Evolutionary conservation across 2,113 vertebrate species (phyloP), one percentile per base, ranked within the genome.

Genomic region (Plestiodon gilberti): DNA sequence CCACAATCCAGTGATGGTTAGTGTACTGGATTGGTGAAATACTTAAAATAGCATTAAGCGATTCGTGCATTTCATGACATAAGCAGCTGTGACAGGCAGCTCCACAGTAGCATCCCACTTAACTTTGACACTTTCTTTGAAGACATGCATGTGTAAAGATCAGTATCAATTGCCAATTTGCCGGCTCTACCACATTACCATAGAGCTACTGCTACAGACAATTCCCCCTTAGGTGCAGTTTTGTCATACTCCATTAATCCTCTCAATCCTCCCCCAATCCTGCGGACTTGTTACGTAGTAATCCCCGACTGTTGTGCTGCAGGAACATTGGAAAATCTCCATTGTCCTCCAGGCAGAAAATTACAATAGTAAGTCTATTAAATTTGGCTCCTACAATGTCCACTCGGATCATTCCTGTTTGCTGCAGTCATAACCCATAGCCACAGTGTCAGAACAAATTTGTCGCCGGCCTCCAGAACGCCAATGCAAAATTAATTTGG

Each of bases 211-310:
- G 93, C 95, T 95, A 96, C 90, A 95, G 95, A 97, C 95, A 94
- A 96, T 94, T 87, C 62, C 94, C 97, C 97, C 95, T 96, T 93
- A 97, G 97, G 95, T 96, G 89, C 94, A 96, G 97, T 97, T 96
- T 96, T 97, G 97, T 97, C 97, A 96, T 96, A 96, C 94, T 97
- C 94, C 96, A 98, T 98, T 97, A 98, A 97, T 98, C 96, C 96
- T 96, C 95, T 97, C 96, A 97, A 97, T 96, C 90, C 96, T 96
- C 95, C 90, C 85, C 92, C 93, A 92, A 76, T 91, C 93, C 86
- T 88, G 76, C 84, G 73, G 89, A 92, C 94, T 87, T 93, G 89
- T 92, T 95, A 78, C 90, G 90, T 90, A 95, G 96, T 98, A 98
- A 98, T 97, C 96, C 93, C 93, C 94, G 97, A 97, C 95, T 97